Evolutionary conservation across 2,113 vertebrate genomes (phyloP).

Genomic region (Dipodomys ordii): DNA sequence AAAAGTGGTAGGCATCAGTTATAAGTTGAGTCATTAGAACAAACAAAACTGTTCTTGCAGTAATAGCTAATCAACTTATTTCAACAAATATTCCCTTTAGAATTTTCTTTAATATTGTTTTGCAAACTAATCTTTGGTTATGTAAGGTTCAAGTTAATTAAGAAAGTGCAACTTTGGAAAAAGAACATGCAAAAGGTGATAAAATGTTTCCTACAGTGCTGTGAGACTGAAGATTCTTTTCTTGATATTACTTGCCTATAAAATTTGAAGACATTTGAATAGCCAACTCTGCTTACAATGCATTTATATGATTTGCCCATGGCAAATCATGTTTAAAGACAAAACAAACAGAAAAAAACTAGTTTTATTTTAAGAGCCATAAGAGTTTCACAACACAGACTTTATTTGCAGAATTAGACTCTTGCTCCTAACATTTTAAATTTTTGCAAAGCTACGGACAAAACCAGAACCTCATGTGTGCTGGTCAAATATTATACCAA

Average conservation of each 20-base stretch:
- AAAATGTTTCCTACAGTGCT: constrained; percentile 64
- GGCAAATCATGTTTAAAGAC: no score
- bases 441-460: background rate
- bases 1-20: constrained; percentile 69
- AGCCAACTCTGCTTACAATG: background rate
- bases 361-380: no score
- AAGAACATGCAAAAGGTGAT: constrained; percentile 58
- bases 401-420: no score
- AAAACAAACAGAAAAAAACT: no score
- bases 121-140: constrained; percentile 76
- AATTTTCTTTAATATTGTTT: constrained; percentile 77
- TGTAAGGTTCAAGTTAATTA: constrained; percentile 75
- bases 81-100: constrained; percentile 69
- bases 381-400: no score
- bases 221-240: constrained; percentile 71
- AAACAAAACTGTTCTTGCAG: constrained; percentile 71
- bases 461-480: background rate
- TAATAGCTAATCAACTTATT: constrained; percentile 73
- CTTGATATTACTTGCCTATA: constrained; percentile 15
- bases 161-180: constrained; percentile 72
- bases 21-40: constrained; percentile 78
- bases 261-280: constrained; percentile 48
- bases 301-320: background rate
- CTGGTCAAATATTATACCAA: background rate
- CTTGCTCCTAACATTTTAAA: no score